Conservation (phyloP, 2,888 invertebrate genomes). For the Blera fallax region DNA sequence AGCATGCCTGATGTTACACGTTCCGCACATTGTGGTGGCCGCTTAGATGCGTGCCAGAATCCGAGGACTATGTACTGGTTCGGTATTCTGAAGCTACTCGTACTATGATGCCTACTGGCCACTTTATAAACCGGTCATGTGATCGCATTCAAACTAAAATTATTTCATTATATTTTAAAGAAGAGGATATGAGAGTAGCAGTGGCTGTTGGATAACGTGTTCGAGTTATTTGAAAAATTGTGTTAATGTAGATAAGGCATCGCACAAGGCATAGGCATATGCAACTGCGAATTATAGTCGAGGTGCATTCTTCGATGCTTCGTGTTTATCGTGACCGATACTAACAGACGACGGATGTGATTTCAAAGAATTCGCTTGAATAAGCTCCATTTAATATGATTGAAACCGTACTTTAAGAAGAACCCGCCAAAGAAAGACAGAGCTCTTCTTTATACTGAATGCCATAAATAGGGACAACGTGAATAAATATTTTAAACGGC, state of each 20-base stretch:
- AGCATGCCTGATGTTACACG: conserved; percentile 27
- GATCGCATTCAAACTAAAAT: conserved; percentile 35
- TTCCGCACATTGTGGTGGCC: neutral
- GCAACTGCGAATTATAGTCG: neutral
- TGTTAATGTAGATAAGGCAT: neutral
- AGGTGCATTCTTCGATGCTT: too few species aligned
- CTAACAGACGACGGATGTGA: too few species aligned
- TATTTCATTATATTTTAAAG: neutral
- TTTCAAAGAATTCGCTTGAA: too few species aligned
- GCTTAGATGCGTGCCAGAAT: conserved; percentile 35
- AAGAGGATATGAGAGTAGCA: neutral
- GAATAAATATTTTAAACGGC: too few species aligned
- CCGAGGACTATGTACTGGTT: conserved; percentile 39
- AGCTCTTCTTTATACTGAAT: too few species aligned
- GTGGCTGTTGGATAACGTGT: too few species aligned
- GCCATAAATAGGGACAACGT: too few species aligned
- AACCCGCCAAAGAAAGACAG: too few species aligned
- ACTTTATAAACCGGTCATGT: conserved; percentile 35
- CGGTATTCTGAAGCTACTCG: neutral
- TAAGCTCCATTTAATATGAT: too few species aligned
- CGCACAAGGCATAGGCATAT: neutral
- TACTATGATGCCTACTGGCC: neutral
- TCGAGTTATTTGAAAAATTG: neutral
- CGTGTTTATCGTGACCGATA: too few species aligned
- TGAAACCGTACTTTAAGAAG: too few species aligned